These are phyloP conservation scores for Coecobrya sp. DNA, from an alignment of 2,888 invertebrate genomes.

Conservation along the genomic window DNA sequence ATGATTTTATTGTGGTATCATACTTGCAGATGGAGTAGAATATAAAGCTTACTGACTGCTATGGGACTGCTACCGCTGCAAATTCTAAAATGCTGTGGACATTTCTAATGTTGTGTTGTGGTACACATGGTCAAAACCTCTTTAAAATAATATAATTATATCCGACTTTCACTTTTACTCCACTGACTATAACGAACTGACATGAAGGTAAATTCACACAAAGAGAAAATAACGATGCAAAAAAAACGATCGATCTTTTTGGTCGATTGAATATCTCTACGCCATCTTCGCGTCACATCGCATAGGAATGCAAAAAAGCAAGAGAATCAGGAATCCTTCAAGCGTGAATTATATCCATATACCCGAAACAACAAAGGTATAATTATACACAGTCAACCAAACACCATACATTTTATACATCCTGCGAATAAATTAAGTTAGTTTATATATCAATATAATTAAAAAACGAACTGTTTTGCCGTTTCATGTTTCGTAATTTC, in stretches of 20 bases:
- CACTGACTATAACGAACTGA: slow-evolving; percentile 73
- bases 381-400: not conserved
- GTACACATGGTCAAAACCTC: slow-evolving; percentile 66
- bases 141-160: slow-evolving; percentile 29
- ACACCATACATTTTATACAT: not conserved
- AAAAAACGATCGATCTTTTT: slow-evolving; percentile 11
- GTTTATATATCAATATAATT: slow-evolving; percentile 3
- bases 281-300: not conserved
- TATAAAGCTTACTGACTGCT: slow-evolving; percentile 79
- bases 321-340: slow-evolving; percentile 6
- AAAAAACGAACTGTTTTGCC: not conserved
- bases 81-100: slow-evolving; percentile 72
- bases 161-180: slow-evolving; percentile 72
- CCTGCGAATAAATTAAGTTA: not conserved
- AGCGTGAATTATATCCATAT: not conserved
- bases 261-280: not conserved
- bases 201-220: slow-evolving; percentile 24
- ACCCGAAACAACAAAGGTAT: not conserved
- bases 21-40: slow-evolving; percentile 80
- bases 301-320: slow-evolving; percentile 37
- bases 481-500: slow-evolving; percentile 27
- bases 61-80: slow-evolving; percentile 78
- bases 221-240: slow-evolving; percentile 13
- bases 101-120: slow-evolving; percentile 67
- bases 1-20: slow-evolving; percentile 65